Evolutionary conservation across 2,888 invertebrate species (phyloP), one percentile per base, ranked within the genome.

Genomic region (Leucophenga maculata): DNA sequence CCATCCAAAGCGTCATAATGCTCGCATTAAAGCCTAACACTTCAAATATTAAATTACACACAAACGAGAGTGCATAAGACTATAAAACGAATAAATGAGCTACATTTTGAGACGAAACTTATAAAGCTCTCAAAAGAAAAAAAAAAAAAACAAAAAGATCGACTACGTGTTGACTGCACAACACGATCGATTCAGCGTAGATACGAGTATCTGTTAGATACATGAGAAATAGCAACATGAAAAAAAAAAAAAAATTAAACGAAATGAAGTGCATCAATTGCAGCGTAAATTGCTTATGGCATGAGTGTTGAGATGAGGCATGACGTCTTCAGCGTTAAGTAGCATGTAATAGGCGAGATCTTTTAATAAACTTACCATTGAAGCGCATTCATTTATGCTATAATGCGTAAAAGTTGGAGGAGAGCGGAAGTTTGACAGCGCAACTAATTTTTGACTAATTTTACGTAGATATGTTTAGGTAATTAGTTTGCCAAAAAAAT

Each of bases 401-500:
- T 48, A 16, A 32, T 39, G 11, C 18, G 16, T 50, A 11, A 11
- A 6, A 50, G 18, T 48, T 13, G 11, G 11, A 13, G 11, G 48
- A 13, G 11, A 50, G 18, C 1, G 16, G 50, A 50, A 1, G 46
- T 13, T 50, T 50, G 13, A 64, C 20, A 14, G 62, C 62, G 48
- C 44, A 64, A 48, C 32, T 22, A 22, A 64, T 48, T 64, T 64
- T 64, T 46, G 46, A 64, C 46, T 48, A 64, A 64, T 46, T 39
- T 64, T 16, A 64, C 44, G 6, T 50, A 18, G 8, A 20, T 54
- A 54, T 20, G 18, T 8, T n/a, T n/a, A n/a, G 8, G n/a, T 46
- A 46, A 46, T 62, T 64, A 64, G 46, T 64, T 64, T 64, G 62
- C 46, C 13, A 26, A 6, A 48, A n/a, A n/a, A n/a, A n/a, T n/a